phyloP scores from a whole-genome alignment of 2,888 invertebrate species.

The Macrosiphum euphorbiae region DNA sequence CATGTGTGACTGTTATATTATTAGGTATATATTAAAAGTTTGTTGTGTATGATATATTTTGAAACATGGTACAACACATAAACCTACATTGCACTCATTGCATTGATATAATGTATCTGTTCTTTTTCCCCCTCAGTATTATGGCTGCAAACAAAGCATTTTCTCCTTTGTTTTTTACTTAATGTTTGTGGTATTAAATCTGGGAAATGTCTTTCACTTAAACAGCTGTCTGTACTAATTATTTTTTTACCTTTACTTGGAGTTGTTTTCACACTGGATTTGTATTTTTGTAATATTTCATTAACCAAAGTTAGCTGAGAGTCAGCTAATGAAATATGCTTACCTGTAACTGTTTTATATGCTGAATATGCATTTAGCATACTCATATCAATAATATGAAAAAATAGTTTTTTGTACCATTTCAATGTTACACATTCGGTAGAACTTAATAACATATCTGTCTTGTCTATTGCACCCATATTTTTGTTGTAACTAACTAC shows the following conservation, averaged over 20 bases:
- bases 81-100: constrained; percentile 3
- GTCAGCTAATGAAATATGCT: background rate
- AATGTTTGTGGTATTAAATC: background rate
- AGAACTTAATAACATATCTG: background rate
- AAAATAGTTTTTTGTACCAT: constrained; percentile 32
- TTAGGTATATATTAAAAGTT: background rate
- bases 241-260: background rate
- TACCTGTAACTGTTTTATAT: constrained; percentile 1
- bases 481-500: background rate
- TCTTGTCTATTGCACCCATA: background rate
- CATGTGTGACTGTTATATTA: too few relatives aligned
- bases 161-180: background rate
- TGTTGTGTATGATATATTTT: background rate
- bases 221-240: background rate
- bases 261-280: background rate
- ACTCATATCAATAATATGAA: background rate
- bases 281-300: constrained; percentile 11
- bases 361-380: background rate
- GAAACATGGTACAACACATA: background rate
- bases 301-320: background rate
- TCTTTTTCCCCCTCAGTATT: background rate
- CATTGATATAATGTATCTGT: background rate
- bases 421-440: background rate
- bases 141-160: background rate
- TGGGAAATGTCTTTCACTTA: background rate